Evolutionary conservation across 1,140 invertebrate genomes (phyloP), one percentile per base, ranked within the genome.

Genomic region (Philotrypesis tridentata): DNA sequence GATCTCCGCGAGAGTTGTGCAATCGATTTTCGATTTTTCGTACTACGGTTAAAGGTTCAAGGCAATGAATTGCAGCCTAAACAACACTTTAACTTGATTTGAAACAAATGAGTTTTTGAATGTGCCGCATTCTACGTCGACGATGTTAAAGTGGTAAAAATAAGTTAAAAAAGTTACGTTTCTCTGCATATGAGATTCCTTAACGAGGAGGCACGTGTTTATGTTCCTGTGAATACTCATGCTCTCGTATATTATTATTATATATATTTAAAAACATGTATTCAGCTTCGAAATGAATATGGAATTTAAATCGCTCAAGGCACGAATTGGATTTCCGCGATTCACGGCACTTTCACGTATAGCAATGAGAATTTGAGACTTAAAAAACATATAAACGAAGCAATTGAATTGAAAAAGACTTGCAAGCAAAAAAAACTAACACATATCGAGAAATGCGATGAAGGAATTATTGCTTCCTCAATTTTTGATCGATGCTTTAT

Each of bases 331-430:
- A 72, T 43, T 25, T 71, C 25, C 31, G 55, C 12, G 55, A 61
- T 29, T 80, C 25, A 31, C 65, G 63, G 33, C 63, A 76, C 67
- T 76, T 70, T 71, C 31, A n/a, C 48, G 48, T 55, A n/a, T n/a
- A 76, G 31, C 61, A 61, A 81, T 25, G 73, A 82, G 67, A 55
- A 82, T 61, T 70, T 70, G 79, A 81, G 72, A 81, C 79, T 81
- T 81, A 55, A n/a, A n/a, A 55, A 27, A n/a, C 2, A n/a, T n/a
- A n/a, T n/a, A 63, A 73, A 74, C 37, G 17, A 74, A 80, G 68
- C 60, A 75, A 82, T 82, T 82, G 40, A 55, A n/a, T 43, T 14
- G 4, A 61, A 23, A 67, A 77, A 82, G 63, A 76, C 43, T 70
- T 82, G 72, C 70, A n/a, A 70, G 33, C 27, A 72, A 76, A 76